A percentile compares a stretch with the other conserved stretches of the same genome.
These are phyloP conservation scores for Heterochromis multidens DNA, from an alignment of 2,113 vertebrate species.

Conservation along the genomic window DNA sequence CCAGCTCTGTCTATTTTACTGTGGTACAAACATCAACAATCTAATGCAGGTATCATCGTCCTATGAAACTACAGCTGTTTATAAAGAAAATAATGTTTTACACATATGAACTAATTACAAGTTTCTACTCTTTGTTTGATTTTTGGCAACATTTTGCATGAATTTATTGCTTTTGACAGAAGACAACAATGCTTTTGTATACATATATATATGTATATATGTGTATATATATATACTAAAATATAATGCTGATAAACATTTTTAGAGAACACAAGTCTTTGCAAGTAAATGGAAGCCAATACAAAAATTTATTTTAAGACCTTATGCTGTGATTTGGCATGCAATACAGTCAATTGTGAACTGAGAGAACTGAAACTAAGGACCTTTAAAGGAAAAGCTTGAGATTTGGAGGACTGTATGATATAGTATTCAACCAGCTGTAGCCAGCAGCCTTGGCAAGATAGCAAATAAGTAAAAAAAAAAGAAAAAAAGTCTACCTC, in stretches of 20 bases:
- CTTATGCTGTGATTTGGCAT: neutral
- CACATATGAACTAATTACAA: neutral
- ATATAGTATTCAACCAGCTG: neutral
- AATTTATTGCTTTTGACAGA: neutral
- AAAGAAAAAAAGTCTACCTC: neutral
- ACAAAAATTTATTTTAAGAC: neutral
- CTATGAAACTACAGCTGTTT: neutral
- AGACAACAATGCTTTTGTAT: neutral
- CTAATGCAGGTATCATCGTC: neutral
- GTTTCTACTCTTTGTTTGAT: neutral
- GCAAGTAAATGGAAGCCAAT: neutral
- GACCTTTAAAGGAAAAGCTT: neutral
- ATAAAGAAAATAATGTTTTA: neutral
- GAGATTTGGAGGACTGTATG: neutral
- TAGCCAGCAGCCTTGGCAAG: neutral
- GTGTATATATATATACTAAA: too few relatives aligned
- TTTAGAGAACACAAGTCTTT: neutral
- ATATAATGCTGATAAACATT: neutral
- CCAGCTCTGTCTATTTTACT: neutral
- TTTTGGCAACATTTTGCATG: neutral
- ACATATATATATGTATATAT: neutral
- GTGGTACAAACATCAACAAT: neutral
- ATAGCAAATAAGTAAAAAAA: neutral
- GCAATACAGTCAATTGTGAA: neutral
- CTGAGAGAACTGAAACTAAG: neutral